Conservation (phyloP, 92 coral and sea anemone genomes). For the Parazoanthus darwini region DNA sequence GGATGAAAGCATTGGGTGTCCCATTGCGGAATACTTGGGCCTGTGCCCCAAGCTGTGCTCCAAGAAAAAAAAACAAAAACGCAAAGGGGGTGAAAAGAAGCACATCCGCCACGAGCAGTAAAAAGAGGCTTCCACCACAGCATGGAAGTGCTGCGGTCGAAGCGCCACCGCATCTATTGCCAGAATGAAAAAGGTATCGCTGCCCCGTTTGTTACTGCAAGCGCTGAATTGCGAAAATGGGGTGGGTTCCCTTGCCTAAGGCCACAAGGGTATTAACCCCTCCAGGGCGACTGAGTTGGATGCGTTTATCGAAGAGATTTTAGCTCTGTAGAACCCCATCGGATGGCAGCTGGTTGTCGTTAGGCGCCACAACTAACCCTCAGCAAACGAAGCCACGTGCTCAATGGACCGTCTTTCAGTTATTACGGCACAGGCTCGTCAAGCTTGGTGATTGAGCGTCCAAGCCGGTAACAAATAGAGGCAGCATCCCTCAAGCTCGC, state of each 20-base stretch:
- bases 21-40: constrained; percentile 22
- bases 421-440: neutral
- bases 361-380: neutral
- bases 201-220: constrained; percentile 25
- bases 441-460: neutral
- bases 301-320: too few relatives aligned
- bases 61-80: neutral
- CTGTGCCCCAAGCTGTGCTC: constrained; percentile 22
- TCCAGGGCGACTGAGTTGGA: neutral
- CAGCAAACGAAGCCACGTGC: neutral
- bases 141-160: constrained; percentile 5
- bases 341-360: neutral
- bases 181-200: neutral
- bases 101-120: constrained; percentile 10
- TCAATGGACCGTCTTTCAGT: neutral
- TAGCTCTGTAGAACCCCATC: neutral
- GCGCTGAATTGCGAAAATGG: neutral
- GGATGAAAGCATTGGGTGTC: neutral
- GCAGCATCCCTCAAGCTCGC: neutral
- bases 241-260: neutral
- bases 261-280: neutral
- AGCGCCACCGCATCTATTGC: constrained; percentile 7
- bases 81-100: constrained; percentile 4
- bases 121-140: neutral
- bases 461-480: neutral